phyloP scores from a whole-genome alignment of 2,888 invertebrate genomes.

The Beris morrisii region DNA sequence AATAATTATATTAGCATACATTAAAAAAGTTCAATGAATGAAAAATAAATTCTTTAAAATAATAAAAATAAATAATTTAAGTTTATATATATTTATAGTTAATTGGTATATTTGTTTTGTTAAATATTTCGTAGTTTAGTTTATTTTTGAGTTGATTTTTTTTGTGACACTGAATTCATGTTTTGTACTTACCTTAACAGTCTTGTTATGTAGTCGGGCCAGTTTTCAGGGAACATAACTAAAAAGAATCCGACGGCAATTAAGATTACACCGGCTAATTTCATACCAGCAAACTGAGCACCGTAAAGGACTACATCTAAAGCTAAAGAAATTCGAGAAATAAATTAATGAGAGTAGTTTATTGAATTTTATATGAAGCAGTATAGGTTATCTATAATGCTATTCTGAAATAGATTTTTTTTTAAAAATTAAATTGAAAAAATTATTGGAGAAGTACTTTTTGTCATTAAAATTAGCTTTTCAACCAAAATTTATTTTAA shows the following conservation, averaged over 20 bases:
- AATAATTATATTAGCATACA: no score
- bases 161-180: not conserved
- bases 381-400: not conserved
- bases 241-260: slow-evolving; percentile 90
- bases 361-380: not conserved
- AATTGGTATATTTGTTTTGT: no score
- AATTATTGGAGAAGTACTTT: no score
- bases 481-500: no score
- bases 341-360: not conserved
- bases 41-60: no score
- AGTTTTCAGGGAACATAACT: slow-evolving; percentile 94
- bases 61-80: no score
- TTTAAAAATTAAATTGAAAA: no score
- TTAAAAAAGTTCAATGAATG: no score
- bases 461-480: no score
- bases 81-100: no score
- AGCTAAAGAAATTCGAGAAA: slow-evolving; percentile 59
- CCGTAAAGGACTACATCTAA: slow-evolving; percentile 84
- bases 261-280: slow-evolving; percentile 89
- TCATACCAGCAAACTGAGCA: slow-evolving; percentile 90
- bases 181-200: slow-evolving; percentile 71
- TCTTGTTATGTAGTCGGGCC: slow-evolving; percentile 92
- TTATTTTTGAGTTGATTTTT: slow-evolving; percentile 2
- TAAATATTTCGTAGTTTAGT: no score
- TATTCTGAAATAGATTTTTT: not conserved